phyloP scores from a whole-genome alignment of 2,113 vertebrate genomes.

The Carassius auratus region DNA sequence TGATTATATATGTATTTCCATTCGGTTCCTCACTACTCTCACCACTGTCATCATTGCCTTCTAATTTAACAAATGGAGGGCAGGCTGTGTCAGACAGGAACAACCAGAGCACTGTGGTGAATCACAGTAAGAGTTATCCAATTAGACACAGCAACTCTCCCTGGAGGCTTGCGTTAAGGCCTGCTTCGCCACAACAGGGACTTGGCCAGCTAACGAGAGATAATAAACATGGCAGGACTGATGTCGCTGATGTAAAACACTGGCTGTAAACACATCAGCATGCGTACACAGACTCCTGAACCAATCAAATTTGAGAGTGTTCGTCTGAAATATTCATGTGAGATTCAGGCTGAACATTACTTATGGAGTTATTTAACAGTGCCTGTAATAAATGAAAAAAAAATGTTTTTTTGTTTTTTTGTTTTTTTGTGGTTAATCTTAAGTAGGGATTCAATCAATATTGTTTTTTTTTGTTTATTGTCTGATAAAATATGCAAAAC shows the following conservation, averaged over 20 bases:
- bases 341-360: not conserved
- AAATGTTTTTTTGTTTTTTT: no score
- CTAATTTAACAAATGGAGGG: constrained; percentile 58
- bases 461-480: no score
- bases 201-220: not conserved
- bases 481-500: no score
- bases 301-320: constrained; percentile 1
- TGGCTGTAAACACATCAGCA: constrained; percentile 2
- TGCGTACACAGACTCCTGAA: not conserved
- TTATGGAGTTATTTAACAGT: not conserved
- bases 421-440: no score
- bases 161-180: constrained; percentile 11
- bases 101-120: constrained; percentile 34
- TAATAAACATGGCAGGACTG: constrained; percentile 26
- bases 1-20: constrained; percentile 59
- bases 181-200: constrained; percentile 17
- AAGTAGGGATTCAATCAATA: no score
- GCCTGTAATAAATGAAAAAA: no score
- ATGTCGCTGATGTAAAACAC: constrained; percentile 4
- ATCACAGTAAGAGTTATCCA: constrained; percentile 54
- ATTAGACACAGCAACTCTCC: constrained; percentile 50
- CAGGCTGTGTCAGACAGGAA: constrained; percentile 49
- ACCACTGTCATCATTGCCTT: constrained; percentile 46
- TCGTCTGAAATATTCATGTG: not conserved
- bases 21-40: constrained; percentile 37